Evolutionary conservation across 2,797 vertebrate genomes (phyloP), one percentile per base, ranked within the genome.

Genomic region (Rachycentron canadum): DNA sequence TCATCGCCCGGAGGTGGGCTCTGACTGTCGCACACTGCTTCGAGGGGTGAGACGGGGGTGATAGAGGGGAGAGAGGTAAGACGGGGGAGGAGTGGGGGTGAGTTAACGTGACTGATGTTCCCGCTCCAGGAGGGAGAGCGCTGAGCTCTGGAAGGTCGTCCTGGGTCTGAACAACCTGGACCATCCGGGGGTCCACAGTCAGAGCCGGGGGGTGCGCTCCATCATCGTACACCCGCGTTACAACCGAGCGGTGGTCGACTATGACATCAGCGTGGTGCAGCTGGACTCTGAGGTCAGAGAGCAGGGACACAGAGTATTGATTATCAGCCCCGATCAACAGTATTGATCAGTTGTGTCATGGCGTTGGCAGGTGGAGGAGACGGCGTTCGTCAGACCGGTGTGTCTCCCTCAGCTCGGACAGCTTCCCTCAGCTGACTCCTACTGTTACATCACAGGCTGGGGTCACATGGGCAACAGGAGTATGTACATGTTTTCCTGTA

Each of bases 391-490:
- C 6, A 89, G 96, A 3, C 97, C 98, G 0, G 97, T 97, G 75
- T 99, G 98, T 83, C 81, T 99, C 5, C 98, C 98, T 7, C 87
- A 81, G 28, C 77, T 32, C 0, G 90, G 80, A 7, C 95, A 96
- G 88, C 69, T 94, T 17, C 94, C 97, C 2, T 91, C 87, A 17
- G 93, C 97, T 0, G 96, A 98, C 57, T 96, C 96, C 1, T 99
- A 99, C 92, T 99, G 98, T 78, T 97, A 96, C 88, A 98, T 99
- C 94, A 98, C 97, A 0, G 98, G 98, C 85, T 99, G 98, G 98
- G 98, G 98, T 28, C 97, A 98, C 91, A 97, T 96, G 95, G 97
- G 98, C 73, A 97, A 96, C 95, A 95, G 95, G 92, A 97, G 98
- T 99, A 93, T 96, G 40, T 41, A 38, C n/a, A n/a, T n/a, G n/a